Evolutionary conservation across 2,888 invertebrate species (phyloP).

Genomic region (Calameuta filiformis): DNA sequence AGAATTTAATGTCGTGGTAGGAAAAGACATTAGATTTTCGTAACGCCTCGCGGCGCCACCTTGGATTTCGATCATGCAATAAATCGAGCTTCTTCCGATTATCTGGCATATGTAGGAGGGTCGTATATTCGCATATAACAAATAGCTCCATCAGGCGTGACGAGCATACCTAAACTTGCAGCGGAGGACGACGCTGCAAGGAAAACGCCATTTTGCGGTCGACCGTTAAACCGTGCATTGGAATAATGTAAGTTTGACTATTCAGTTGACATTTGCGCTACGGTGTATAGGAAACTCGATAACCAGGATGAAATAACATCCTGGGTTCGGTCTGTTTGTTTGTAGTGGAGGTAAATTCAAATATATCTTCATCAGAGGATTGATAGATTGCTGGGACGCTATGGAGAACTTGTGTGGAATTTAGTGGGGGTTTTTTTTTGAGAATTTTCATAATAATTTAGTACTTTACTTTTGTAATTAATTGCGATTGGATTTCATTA

Average conservation of each 20-base stretch:
- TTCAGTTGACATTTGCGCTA: not conserved
- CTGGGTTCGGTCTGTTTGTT: not conserved
- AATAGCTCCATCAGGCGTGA: constrained; percentile 1
- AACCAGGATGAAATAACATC: not conserved
- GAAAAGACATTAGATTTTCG: not conserved
- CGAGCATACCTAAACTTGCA: not conserved
- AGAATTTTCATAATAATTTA: not conserved
- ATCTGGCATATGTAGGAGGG: not conserved
- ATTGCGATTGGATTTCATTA: not conserved
- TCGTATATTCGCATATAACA: constrained; percentile 1
- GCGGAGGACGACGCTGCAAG: not conserved
- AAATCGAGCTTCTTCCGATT: not conserved
- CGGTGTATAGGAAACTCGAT: not conserved
- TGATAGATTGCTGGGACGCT: not conserved
- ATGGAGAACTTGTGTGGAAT: not conserved
- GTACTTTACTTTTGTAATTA: not conserved
- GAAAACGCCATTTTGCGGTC: not conserved
- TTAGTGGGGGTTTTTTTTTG: not conserved
- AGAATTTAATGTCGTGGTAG: not conserved
- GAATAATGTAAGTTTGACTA: not conserved
- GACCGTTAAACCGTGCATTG: not conserved
- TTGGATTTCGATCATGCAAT: not conserved
- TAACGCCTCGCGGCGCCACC: not conserved
- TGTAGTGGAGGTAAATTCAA: not conserved
- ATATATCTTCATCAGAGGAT: not conserved